Evolutionary conservation across 2,797 vertebrate species (phyloP).

Genomic region (Phylloscopus collybita): DNA sequence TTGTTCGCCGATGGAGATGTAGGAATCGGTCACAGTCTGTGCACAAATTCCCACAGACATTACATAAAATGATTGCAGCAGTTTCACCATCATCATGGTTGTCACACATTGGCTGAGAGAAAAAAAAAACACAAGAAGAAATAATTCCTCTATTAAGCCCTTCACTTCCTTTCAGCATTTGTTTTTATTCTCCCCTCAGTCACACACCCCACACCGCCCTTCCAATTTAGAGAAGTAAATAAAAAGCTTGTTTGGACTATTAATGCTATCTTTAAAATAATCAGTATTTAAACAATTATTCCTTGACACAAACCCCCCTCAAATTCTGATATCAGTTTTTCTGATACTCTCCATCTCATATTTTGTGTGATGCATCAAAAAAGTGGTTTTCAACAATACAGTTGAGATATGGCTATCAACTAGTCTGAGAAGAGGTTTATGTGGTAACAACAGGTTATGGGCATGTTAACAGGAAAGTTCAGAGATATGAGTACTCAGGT

Average conservation of each 20-base stretch:
- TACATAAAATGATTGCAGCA: constrained; percentile 97
- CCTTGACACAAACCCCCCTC: neutral
- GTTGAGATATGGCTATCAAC: neutral
- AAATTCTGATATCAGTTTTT: neutral
- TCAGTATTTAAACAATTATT: neutral
- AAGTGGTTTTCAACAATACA: neutral
- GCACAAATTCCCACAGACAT: constrained; percentile 95
- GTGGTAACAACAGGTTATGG: neutral
- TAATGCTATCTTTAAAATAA: neutral
- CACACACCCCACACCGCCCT: neutral
- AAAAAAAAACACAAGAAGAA: neutral
- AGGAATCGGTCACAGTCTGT: constrained; percentile 98
- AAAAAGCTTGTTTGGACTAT: neutral
- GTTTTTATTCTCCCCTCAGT: neutral
- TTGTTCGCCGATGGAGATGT: constrained; percentile 96
- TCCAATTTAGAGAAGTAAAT: neutral
- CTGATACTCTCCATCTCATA: neutral
- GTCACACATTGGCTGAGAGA: constrained; percentile 95
- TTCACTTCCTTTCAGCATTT: neutral
- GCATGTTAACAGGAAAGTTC: neutral
- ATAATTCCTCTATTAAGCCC: neutral
- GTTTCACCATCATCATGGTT: constrained; percentile 99
- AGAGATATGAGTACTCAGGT: neutral
- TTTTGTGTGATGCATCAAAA: neutral
- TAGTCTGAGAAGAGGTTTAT: neutral